Conservation (phyloP, 1,140 invertebrate species). For the Mycetomoellerius zeteki region DNA sequence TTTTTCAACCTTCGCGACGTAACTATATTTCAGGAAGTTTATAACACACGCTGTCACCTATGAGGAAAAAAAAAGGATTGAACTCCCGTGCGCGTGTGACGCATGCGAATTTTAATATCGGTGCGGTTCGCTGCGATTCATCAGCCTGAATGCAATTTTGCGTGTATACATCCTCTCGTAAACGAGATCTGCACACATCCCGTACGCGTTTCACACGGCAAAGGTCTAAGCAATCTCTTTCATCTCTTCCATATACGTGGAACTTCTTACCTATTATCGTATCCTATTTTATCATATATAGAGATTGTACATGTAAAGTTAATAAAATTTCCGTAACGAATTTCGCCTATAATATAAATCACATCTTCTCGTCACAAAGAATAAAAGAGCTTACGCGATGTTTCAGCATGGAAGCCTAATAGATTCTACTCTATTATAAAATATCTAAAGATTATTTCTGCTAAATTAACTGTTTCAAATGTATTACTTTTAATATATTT, state of each 20-base stretch:
- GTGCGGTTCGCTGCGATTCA: slow-evolving; percentile 14
- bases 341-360: not conserved
- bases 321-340: not conserved
- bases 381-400: not conserved
- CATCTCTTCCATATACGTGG: not conserved
- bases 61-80: not conserved
- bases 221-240: slow-evolving; percentile 12
- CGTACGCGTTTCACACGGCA: not conserved
- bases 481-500: not conserved
- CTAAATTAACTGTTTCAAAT: not conserved
- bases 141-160: slow-evolving; percentile 51
- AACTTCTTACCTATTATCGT: slow-evolving; percentile 11
- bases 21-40: slow-evolving; percentile 29
- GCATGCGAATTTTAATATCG: slow-evolving; percentile 45
- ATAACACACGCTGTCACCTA: not conserved
- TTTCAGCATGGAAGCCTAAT: not conserved
- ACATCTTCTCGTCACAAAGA: not conserved
- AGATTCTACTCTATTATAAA: not conserved
- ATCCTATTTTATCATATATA: not conserved
- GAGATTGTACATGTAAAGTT: not conserved
- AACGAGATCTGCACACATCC: slow-evolving; percentile 27
- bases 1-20: slow-evolving; percentile 9
- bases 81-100: not conserved
- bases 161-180: slow-evolving; percentile 31
- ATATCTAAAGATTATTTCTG: not conserved